phyloP scores from a whole-genome alignment of 1,140 invertebrate genomes.

The Battus philenor region DNA sequence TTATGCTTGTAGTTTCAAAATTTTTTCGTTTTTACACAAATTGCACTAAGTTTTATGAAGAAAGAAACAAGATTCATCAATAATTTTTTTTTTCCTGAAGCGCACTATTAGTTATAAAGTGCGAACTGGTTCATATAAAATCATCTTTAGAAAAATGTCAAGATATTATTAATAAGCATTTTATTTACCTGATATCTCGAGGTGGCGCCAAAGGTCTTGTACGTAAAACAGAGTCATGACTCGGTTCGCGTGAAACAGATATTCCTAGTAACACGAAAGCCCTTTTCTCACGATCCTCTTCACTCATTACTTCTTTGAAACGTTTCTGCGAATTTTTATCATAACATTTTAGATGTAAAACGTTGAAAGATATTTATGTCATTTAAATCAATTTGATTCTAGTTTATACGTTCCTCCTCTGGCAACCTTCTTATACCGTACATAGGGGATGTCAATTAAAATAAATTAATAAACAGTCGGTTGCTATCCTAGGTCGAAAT shows the following conservation, averaged over 20 bases:
- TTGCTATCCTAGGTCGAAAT: too few relatives aligned
- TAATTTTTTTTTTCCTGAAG: background rate
- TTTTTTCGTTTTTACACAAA: background rate
- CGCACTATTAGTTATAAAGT: too few relatives aligned
- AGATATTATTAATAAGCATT: conserved; percentile 1
- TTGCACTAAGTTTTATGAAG: background rate
- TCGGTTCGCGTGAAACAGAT: conserved; percentile 56
- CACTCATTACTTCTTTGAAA: conserved; percentile 49
- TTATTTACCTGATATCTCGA: conserved; percentile 46
- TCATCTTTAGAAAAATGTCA: background rate
- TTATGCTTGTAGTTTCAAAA: too few relatives aligned
- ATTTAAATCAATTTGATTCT: too few relatives aligned
- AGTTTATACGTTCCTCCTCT: too few relatives aligned
- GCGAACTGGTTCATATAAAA: too few relatives aligned
- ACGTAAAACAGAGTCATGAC: conserved; percentile 54
- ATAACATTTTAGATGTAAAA: too few relatives aligned
- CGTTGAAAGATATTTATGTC: too few relatives aligned
- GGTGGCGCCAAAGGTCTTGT: conserved; percentile 46
- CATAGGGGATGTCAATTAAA: too few relatives aligned
- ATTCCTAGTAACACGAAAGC: conserved; percentile 61
- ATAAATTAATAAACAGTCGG: too few relatives aligned
- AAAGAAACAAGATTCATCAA: background rate
- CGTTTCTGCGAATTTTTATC: conserved; percentile 55
- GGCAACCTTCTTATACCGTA: too few relatives aligned
- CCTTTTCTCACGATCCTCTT: conserved; percentile 54